Percentiles rank a stretch among this genome's conserved stretches.
Evolutionary conservation across 2,113 vertebrate species (phyloP).

Genomic region (Sphaerodactylus townsendi): DNA sequence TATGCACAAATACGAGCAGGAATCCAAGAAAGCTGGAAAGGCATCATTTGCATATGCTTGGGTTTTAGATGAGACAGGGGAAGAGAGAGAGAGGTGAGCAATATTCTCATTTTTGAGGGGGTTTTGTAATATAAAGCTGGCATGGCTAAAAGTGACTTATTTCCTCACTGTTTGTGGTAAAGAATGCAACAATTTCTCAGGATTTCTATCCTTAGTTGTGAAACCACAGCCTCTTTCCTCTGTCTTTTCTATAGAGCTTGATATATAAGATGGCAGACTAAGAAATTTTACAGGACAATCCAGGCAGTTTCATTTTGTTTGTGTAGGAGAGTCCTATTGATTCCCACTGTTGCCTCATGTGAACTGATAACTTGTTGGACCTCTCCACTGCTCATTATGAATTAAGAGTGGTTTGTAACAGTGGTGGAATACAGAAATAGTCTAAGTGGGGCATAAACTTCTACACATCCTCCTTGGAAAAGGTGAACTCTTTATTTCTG

Average conservation of each 20-base stretch:
- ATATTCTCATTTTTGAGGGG: constrained; percentile 26
- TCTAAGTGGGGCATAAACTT: too few relatives aligned
- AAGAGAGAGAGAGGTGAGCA: constrained; percentile 94
- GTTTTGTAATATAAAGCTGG: constrained; percentile 11
- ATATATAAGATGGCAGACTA: too few relatives aligned
- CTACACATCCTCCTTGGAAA: too few relatives aligned
- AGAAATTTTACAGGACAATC: too few relatives aligned
- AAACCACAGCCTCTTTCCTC: background rate
- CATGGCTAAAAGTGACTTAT: background rate
- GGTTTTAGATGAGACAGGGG: constrained; percentile 98
- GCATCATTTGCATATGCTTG: constrained; percentile 97
- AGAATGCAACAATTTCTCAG: background rate
- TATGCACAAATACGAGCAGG: constrained; percentile 98
- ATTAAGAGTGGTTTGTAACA: background rate
- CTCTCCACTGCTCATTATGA: background rate
- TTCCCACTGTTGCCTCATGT: background rate
- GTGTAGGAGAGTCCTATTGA: background rate
- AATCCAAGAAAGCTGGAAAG: constrained; percentile 97
- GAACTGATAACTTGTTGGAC: background rate
- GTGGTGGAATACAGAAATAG: too few relatives aligned
- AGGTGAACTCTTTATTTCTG: too few relatives aligned
- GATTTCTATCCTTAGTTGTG: background rate
- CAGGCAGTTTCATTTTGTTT: background rate
- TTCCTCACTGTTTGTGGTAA: background rate
- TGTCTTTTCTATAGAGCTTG: background rate